A percentile compares a stretch with the other conserved stretches of the same genome.
These are phyloP conservation scores for Planiliza haematocheilus DNA, from an alignment of 2,113 vertebrate species.

Conservation along the genomic window DNA sequence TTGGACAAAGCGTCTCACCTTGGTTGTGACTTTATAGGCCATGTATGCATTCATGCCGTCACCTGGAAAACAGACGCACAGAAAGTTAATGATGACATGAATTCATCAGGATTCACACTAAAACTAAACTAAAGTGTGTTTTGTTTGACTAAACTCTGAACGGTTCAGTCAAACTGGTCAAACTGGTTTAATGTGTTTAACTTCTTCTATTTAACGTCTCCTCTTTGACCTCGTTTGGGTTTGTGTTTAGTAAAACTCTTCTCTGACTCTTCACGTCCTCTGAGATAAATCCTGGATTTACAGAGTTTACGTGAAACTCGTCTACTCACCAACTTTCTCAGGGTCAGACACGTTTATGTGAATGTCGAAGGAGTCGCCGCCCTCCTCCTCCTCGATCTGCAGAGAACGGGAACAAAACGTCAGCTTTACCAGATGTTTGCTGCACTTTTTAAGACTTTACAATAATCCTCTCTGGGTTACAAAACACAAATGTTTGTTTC, in stretches of 20 bases:
- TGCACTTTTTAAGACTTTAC: slow-evolving; percentile 19
- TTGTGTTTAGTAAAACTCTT: too few species aligned
- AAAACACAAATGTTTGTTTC: too few species aligned
- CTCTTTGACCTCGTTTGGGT: neutral
- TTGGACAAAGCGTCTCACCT: slow-evolving; percentile 78
- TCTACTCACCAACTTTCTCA: slow-evolving; percentile 95
- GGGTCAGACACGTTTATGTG: slow-evolving; percentile 97
- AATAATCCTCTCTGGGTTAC: too few species aligned
- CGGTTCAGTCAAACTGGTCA: neutral
- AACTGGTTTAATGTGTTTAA: slow-evolving; percentile 15
- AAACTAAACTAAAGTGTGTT: too few species aligned
- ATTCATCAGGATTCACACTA: neutral
- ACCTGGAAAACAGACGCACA: slow-evolving; percentile 80
- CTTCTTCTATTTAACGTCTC: neutral
- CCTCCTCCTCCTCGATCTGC: slow-evolving; percentile 93
- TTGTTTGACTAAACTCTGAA: too few species aligned
- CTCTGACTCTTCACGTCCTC: too few species aligned
- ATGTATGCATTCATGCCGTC: slow-evolving; percentile 99
- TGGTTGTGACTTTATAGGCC: slow-evolving; percentile 96
- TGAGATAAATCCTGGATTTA: too few species aligned
- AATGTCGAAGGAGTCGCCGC: slow-evolving; percentile 91
- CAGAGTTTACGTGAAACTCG: slow-evolving; percentile 70
- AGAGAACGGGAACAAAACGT: neutral
- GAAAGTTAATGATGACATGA: too few species aligned
- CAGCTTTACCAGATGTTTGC: neutral